Conservation (phyloP, 2,888 invertebrate species). For the Liodrosophila aerea region DNA sequence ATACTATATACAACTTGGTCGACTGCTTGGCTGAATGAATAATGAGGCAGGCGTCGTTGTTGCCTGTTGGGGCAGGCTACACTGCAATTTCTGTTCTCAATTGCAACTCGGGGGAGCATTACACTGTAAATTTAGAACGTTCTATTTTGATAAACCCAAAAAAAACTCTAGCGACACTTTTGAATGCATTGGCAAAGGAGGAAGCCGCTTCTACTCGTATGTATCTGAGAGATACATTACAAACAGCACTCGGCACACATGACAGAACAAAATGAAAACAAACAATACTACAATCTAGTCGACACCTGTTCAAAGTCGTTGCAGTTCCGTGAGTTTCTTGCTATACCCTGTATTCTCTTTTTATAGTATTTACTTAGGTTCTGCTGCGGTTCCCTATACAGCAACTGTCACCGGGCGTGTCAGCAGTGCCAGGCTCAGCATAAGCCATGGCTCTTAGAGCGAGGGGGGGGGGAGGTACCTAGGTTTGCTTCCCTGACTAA, state of each 20-base stretch:
- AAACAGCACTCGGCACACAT: slow-evolving; percentile 39
- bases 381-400: slow-evolving; percentile 7
- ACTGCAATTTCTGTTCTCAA: slow-evolving; percentile 10
- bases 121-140: not conserved
- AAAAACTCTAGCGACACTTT: too few relatives aligned
- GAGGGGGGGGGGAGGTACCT: too few relatives aligned
- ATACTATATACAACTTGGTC: slow-evolving; percentile 39
- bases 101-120: not conserved
- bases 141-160: too few relatives aligned
- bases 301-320: slow-evolving; percentile 63
- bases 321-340: slow-evolving; percentile 21
- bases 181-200: not conserved
- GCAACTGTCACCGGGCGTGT: slow-evolving; percentile 23
- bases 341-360: slow-evolving; percentile 38
- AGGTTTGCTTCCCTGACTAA: slow-evolving; percentile 29
- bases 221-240: slow-evolving; percentile 31
- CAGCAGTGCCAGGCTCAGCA: slow-evolving; percentile 17
- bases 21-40: slow-evolving; percentile 67
- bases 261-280: slow-evolving; percentile 42
- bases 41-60: slow-evolving; percentile 55
- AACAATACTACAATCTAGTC: slow-evolving; percentile 19
- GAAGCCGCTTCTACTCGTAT: slow-evolving; percentile 45
- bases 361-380: slow-evolving; percentile 47
- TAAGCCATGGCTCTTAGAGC: slow-evolving; percentile 12
- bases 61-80: slow-evolving; percentile 29